Percentiles rank a stretch among this genome's conserved stretches.
These are phyloP conservation scores for Danionella cerebrum DNA, from an alignment of 2,113 vertebrate genomes.

Conservation along the genomic window DNA sequence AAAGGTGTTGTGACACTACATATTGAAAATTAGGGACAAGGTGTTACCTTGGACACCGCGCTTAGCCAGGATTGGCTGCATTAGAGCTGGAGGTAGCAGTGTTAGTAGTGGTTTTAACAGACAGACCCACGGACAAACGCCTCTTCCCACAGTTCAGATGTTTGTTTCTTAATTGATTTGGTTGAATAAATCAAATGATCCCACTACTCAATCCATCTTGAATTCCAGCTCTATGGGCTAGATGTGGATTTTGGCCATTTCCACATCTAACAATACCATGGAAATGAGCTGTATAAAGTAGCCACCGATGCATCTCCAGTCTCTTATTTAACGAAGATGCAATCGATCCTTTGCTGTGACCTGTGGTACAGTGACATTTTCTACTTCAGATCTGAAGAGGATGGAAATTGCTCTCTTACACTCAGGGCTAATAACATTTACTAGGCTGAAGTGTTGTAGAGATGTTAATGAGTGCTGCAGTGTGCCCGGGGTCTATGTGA, in stretches of 20 bases:
- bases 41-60: slow-evolving; percentile 43
- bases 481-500: background rate
- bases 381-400: background rate
- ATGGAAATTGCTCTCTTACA: background rate
- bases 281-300: too few relatives aligned
- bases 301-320: background rate
- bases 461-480: background rate
- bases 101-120: slow-evolving; percentile 59
- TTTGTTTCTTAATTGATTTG: too few relatives aligned
- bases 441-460: background rate
- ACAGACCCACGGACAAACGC: slow-evolving; percentile 79
- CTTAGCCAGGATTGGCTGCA: slow-evolving; percentile 29
- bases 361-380: background rate
- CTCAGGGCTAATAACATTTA: background rate
- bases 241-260: too few relatives aligned
- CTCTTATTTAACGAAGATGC: background rate
- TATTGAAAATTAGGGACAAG: background rate
- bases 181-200: too few relatives aligned
- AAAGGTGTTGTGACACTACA: too few relatives aligned
- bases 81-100: slow-evolving; percentile 20
- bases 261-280: too few relatives aligned
- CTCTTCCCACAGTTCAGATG: too few relatives aligned
- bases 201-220: too few relatives aligned
- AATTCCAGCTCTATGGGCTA: too few relatives aligned
- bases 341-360: background rate